Evolutionary conservation across 2,888 invertebrate genomes (phyloP).

Genomic region (Caenorhabditis imperialis): DNA sequence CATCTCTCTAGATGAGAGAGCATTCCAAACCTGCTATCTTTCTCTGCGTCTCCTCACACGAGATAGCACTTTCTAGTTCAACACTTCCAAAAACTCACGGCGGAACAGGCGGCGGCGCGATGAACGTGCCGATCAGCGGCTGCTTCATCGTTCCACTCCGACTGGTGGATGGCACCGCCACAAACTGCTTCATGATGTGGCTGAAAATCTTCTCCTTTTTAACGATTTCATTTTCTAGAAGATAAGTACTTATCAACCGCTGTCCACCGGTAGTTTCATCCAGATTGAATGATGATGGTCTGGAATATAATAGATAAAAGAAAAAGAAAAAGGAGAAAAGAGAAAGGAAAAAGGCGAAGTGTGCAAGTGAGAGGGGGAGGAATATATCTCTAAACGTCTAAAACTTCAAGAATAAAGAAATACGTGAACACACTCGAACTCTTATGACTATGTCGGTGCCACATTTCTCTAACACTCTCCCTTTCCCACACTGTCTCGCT

Average conservation of each 20-base stretch:
- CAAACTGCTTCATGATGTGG: constrained; percentile 46
- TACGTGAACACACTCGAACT: constrained; percentile 30
- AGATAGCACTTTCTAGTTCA: no score
- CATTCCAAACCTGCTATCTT: no score
- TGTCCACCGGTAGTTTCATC: constrained; percentile 49
- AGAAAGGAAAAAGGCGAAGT: constrained; percentile 10
- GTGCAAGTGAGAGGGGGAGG: constrained; percentile 39
- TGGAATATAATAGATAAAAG: constrained; percentile 17
- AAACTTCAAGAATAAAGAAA: constrained; percentile 17
- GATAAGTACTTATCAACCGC: constrained; percentile 40
- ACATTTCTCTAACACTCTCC: constrained; percentile 6
- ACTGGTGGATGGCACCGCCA: constrained; percentile 53
- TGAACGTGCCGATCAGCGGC: constrained; percentile 43
- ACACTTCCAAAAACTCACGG: constrained; percentile 37
- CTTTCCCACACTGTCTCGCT: constrained; percentile 29
- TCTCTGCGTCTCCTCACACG: no score
- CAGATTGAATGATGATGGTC: constrained; percentile 12
- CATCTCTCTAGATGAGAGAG: no score
- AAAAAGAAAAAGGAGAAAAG: constrained; percentile 6
- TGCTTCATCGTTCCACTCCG: constrained; percentile 48
- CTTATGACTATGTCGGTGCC: constrained; percentile 37
- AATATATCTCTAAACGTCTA: constrained; percentile 7
- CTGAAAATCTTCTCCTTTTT: no score
- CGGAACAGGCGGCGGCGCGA: constrained; percentile 47
- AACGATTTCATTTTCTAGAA: no score